phyloP scores from a whole-genome alignment of 2,888 invertebrate genomes.

The Lasiommata megera region DNA sequence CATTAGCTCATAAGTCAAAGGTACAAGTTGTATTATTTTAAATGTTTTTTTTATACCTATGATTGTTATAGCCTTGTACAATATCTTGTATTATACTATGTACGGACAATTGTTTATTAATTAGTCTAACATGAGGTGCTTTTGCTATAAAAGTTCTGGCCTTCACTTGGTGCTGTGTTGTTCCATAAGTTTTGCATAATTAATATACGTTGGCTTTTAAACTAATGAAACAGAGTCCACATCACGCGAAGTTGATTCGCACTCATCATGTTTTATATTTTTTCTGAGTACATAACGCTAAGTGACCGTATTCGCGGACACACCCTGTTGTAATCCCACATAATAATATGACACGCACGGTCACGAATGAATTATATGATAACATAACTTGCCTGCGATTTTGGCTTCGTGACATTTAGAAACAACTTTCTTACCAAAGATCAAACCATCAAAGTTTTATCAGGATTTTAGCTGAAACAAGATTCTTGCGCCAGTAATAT shows the following conservation, averaged over 20 bases:
- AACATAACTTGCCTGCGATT: neutral
- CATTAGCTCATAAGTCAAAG: no score
- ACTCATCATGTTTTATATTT: conserved; percentile 19
- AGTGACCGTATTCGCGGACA: conserved; percentile 45
- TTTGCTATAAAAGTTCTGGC: neutral
- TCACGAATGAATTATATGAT: conserved; percentile 15
- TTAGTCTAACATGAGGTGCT: neutral
- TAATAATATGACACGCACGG: conserved; percentile 43
- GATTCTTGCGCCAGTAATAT: no score
- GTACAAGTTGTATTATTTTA: no score
- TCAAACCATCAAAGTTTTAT: no score
- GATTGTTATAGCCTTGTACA: neutral
- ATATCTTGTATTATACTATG: neutral
- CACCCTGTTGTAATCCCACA: conserved; percentile 47
- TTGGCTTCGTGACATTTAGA: neutral
- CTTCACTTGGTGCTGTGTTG: conserved; percentile 15
- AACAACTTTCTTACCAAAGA: no score
- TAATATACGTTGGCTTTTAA: conserved; percentile 37
- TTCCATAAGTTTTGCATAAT: conserved; percentile 31
- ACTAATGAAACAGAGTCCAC: conserved; percentile 34
- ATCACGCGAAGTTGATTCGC: conserved; percentile 35
- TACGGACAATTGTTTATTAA: neutral
- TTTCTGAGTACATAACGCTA: conserved; percentile 17
- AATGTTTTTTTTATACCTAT: no score
- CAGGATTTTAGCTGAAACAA: no score